Evolutionary conservation across 1,140 invertebrate genomes (phyloP).

Genomic region (Sitobion miscanthi): DNA sequence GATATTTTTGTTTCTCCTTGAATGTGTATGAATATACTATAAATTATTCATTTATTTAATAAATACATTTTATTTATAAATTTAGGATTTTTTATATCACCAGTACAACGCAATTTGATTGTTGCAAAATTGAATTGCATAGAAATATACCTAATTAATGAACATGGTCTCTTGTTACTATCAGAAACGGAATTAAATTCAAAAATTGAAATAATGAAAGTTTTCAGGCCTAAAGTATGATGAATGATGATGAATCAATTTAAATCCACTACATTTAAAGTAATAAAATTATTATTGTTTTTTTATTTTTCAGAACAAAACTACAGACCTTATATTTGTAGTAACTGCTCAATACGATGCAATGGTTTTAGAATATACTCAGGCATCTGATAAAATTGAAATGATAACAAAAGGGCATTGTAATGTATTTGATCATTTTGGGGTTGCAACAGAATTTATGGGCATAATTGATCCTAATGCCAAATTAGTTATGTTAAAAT

Average conservation of each 20-base stretch:
- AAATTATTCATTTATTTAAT: not conserved
- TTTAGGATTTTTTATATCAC: constrained; percentile 93
- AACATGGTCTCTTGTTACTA: constrained; percentile 92
- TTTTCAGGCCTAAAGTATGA: constrained; percentile 86
- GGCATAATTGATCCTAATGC: constrained; percentile 95
- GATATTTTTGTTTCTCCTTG: not conserved
- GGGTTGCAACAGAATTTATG: constrained; percentile 92
- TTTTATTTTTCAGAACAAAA: constrained; percentile 76
- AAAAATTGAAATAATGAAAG: constrained; percentile 90
- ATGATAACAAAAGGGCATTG: constrained; percentile 96
- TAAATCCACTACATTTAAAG: not conserved
- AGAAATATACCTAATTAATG: constrained; percentile 95
- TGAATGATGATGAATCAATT: constrained; percentile 61
- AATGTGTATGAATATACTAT: not conserved
- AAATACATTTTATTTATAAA: constrained; percentile 57
- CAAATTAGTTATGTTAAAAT: constrained; percentile 88
- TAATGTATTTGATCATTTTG: constrained; percentile 90
- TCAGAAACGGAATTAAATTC: constrained; percentile 97
- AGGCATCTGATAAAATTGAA: constrained; percentile 78
- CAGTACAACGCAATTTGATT: constrained; percentile 92
- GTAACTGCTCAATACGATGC: constrained; percentile 95
- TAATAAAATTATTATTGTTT: constrained; percentile 49
- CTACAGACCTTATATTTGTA: constrained; percentile 93
- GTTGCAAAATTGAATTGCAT: constrained; percentile 93
- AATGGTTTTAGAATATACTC: constrained; percentile 90